Percentiles rank a stretch among this genome's conserved stretches.
Evolutionary conservation across 1,140 invertebrate species (phyloP).

Genomic region (Venustaconcha ellipsiformis): DNA sequence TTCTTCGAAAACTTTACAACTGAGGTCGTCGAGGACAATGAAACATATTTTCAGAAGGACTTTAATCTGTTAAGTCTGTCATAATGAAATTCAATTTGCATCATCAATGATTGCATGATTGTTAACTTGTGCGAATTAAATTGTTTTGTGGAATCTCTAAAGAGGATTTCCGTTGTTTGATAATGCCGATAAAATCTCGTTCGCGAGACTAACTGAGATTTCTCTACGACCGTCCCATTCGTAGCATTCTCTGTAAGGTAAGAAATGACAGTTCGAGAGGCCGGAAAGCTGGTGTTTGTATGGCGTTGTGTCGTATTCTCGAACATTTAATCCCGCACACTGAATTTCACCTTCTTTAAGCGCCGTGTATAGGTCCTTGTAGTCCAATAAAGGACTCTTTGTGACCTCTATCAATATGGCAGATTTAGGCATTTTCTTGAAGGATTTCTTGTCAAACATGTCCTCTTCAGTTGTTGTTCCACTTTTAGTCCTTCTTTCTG

Average conservation of each 20-base stretch:
- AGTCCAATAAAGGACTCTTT: constrained; percentile 51
- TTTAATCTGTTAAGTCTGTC: no score
- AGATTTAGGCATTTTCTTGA: constrained; percentile 68
- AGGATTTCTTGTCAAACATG: constrained; percentile 53
- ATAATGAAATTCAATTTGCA: no score
- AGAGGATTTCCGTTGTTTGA: no score
- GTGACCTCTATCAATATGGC: constrained; percentile 59
- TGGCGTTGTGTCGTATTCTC: constrained; percentile 32
- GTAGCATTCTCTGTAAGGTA: constrained; percentile 26
- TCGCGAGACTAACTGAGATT: constrained; percentile 15
- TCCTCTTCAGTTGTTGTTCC: no score
- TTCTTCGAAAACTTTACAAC: no score
- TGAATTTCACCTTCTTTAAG: constrained; percentile 42
- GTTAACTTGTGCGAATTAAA: no score
- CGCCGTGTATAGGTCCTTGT: constrained; percentile 63
- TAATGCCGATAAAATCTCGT: constrained; percentile 4
- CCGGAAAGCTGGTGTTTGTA: constrained; percentile 19
- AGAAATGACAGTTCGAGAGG: constrained; percentile 24
- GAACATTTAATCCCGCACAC: constrained; percentile 51
- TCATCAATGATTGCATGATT: no score
- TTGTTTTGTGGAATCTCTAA: no score
- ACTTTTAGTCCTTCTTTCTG: constrained; percentile 31
- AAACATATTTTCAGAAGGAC: no score
- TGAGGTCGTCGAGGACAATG: no score
- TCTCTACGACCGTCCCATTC: constrained; percentile 28